These are phyloP conservation scores for Mallotus villosus DNA, from an alignment of 2,797 vertebrate species.

Conservation along the genomic window DNA sequence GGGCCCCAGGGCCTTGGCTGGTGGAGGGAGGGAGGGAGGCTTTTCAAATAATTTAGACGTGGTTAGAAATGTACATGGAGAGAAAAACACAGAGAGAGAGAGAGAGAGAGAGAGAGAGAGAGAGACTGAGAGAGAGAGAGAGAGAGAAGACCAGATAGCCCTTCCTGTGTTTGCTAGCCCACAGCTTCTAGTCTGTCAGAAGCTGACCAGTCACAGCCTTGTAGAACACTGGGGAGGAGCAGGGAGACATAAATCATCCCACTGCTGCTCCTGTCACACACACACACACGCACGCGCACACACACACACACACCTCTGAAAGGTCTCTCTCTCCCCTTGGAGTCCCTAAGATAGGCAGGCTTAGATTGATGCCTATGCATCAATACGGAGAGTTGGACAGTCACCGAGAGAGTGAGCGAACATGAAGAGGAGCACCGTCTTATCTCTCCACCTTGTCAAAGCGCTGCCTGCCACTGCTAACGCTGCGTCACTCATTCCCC, in stretches of 20 bases:
- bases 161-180: no score
- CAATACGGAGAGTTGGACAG: conserved; percentile 12
- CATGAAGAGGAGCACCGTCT: conserved; percentile 19
- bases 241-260: conserved; percentile 8
- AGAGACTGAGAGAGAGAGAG: not conserved
- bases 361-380: not conserved
- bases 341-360: not conserved
- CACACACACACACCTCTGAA: conserved; percentile 1
- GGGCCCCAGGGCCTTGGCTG: conserved; percentile 2
- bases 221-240: no score
- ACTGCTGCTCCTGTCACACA: conserved; percentile 6
- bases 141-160: no score
- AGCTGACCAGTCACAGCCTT: no score
- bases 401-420: conserved; percentile 12
- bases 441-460: not conserved
- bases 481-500: conserved; percentile 12
- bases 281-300: not conserved
- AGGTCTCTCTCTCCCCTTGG: conserved; percentile 9
- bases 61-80: not conserved
- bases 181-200: no score
- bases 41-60: not conserved
- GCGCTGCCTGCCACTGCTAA: not conserved
- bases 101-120: not conserved
- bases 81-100: not conserved
- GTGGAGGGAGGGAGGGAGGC: conserved; percentile 1